phyloP scores from a whole-genome alignment of 2,888 invertebrate species.

The Chrysotoxum bicinctum region DNA sequence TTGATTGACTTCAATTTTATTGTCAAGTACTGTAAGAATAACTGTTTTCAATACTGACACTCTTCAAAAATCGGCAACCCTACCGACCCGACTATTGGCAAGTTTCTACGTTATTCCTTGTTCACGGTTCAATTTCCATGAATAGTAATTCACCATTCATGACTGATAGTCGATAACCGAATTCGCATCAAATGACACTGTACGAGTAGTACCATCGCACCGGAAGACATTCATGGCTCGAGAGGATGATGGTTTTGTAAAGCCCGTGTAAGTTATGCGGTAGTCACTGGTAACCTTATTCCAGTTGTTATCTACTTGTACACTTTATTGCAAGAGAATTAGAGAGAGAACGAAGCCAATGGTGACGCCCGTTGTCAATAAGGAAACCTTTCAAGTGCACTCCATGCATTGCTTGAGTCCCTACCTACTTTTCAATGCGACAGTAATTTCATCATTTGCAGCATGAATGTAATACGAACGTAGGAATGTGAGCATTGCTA shows the following conservation, averaged over 20 bases:
- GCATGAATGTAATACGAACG: conserved; percentile 16
- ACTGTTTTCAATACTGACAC: too few relatives aligned
- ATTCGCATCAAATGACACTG: conserved; percentile 12
- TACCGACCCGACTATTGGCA: not conserved
- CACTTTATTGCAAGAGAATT: conserved; percentile 32
- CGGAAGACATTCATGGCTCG: not conserved
- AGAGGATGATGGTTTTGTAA: not conserved
- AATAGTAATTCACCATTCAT: conserved; percentile 39
- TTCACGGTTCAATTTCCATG: not conserved
- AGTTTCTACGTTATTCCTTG: not conserved
- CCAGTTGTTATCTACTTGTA: conserved; percentile 40
- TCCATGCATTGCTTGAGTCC: conserved; percentile 21
- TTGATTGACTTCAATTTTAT: too few relatives aligned
- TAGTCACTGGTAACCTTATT: conserved; percentile 32
- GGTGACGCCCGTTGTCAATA: not conserved
- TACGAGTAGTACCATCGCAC: not conserved
- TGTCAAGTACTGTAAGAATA: too few relatives aligned
- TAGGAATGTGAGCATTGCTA: conserved; percentile 48
- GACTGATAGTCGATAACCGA: conserved; percentile 45
- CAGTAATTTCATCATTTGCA: conserved; percentile 53
- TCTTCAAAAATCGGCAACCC: not conserved
- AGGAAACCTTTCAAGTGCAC: conserved; percentile 53
- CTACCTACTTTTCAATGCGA: conserved; percentile 27
- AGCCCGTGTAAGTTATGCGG: conserved; percentile 38
- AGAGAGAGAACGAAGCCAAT: not conserved